Conservation (phyloP, 2,113 vertebrate species). For the Tringa solitaria region DNA sequence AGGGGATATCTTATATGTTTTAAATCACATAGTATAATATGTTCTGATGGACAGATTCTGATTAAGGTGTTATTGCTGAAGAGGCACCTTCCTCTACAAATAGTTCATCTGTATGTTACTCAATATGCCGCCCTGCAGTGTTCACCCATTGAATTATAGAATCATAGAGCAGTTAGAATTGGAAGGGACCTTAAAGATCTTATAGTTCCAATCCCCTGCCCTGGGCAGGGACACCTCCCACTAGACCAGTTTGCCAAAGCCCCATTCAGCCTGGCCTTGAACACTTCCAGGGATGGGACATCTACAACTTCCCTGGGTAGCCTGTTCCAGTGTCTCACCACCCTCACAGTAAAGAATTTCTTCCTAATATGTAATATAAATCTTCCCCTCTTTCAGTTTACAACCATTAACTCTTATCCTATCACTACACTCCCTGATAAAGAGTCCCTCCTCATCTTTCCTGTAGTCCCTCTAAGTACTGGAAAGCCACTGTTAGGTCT, state of each 20-base stretch:
- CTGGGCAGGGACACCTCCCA: neutral
- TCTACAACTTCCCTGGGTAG: neutral
- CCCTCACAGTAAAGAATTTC: neutral
- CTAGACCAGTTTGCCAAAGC: neutral
- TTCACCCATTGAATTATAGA: neutral
- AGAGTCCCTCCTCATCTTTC: neutral
- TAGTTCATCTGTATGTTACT: neutral
- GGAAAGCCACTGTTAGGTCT: neutral
- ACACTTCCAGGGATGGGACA: neutral
- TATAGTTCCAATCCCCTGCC: neutral
- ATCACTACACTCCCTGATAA: neutral
- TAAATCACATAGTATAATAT: neutral
- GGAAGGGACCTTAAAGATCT: neutral
- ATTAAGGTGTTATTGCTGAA: neutral
- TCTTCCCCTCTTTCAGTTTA: neutral
- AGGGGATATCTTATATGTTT: neutral
- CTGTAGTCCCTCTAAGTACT: neutral
- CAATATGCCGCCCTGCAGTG: neutral
- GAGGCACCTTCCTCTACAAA: neutral
- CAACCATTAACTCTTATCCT: neutral
- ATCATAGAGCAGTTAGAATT: neutral
- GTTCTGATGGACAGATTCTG: neutral
- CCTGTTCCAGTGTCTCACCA: neutral
- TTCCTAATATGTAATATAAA: neutral
- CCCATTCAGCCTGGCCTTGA: neutral